Conservation (phyloP, 2,113 vertebrate genomes). For the Myanophis thanlyinensis region DNA sequence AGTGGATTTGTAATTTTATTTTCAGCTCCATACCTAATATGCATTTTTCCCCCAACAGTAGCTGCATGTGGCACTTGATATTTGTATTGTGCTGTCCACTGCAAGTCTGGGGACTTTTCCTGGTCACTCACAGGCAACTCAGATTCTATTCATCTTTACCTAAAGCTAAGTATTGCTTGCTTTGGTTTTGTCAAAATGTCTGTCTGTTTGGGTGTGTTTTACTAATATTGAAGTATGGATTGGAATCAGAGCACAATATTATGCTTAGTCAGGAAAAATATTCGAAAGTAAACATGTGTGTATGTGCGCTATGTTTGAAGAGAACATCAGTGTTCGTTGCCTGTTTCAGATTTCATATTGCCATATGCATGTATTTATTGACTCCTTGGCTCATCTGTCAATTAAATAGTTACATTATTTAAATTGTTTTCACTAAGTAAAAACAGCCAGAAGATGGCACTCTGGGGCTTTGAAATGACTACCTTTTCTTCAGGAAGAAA, state of each 20-base stretch:
- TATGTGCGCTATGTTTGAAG: neutral
- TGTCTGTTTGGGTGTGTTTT: neutral
- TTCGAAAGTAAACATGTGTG: neutral
- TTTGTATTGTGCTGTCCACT: neutral
- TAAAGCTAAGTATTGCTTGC: neutral
- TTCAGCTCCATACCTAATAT: neutral
- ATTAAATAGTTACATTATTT: conserved; percentile 36
- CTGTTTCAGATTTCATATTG: neutral
- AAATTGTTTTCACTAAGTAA: neutral
- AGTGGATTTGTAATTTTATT: neutral
- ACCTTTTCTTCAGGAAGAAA: neutral
- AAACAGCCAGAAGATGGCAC: conserved; percentile 63
- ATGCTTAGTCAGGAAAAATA: neutral
- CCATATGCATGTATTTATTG: neutral
- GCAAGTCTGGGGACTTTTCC: neutral
- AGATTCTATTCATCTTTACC: neutral
- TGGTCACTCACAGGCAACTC: neutral
- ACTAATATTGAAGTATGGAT: neutral
- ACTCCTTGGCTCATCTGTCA: neutral
- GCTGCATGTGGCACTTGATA: neutral
- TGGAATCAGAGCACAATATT: neutral
- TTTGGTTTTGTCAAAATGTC: neutral
- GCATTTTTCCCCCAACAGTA: neutral
- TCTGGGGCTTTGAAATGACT: conserved; percentile 50
- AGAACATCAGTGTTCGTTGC: neutral